Conservation (phyloP, 2,797 vertebrate species). For the Acropternis orthonyx region DNA sequence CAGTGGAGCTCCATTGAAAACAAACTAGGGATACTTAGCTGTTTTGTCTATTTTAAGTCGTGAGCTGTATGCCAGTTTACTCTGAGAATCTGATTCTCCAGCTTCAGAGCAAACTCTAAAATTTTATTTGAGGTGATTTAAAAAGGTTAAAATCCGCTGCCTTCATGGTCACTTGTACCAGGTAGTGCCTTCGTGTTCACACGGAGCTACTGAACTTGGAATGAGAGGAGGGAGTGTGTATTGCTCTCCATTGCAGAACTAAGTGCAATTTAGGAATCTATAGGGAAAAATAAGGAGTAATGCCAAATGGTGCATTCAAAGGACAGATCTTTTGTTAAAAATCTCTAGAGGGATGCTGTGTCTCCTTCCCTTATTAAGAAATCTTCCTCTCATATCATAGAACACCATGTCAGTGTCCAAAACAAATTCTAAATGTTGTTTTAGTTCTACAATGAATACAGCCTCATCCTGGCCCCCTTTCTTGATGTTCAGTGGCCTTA, state of each 20-base stretch:
- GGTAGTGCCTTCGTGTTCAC: background rate
- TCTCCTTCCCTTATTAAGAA: conserved; percentile 13
- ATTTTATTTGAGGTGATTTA: background rate
- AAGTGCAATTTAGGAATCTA: background rate
- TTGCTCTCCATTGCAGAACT: background rate
- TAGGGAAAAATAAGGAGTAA: background rate
- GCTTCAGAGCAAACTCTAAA: background rate
- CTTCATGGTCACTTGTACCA: background rate
- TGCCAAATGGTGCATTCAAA: background rate
- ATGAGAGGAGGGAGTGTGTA: background rate
- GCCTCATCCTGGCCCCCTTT: background rate
- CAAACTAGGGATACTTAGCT: conserved; percentile 11
- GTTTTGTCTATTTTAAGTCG: conserved; percentile 46
- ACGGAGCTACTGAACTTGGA: background rate
- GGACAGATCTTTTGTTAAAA: background rate
- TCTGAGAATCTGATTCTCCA: background rate
- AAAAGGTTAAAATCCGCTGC: background rate
- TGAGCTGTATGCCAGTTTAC: background rate
- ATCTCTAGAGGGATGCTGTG: background rate
- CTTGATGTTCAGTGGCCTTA: background rate
- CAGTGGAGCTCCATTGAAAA: conserved; percentile 39
- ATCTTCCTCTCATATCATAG: background rate
- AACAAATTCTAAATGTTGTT: background rate
- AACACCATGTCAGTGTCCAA: background rate
- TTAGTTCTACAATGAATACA: background rate